Percentiles rank a stretch among this genome's conserved stretches.
Conservation (phyloP, 2,113 vertebrate genomes). For the Gymnobelideus leadbeateri region DNA sequence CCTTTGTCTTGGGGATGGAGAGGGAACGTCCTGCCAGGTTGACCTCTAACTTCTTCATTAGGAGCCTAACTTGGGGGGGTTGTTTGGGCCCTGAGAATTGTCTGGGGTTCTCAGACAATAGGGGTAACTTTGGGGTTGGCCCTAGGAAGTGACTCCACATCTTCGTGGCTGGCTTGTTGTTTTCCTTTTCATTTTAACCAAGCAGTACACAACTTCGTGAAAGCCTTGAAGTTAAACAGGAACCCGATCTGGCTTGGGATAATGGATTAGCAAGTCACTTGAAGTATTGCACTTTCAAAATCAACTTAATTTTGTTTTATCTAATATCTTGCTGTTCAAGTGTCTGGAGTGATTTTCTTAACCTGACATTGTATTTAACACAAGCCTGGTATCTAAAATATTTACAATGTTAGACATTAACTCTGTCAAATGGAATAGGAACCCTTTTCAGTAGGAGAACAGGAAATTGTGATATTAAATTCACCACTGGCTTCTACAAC, state of each 20-base stretch:
- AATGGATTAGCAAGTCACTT: constrained; percentile 73
- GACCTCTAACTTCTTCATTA: constrained; percentile 71
- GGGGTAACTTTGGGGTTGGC: constrained; percentile 47
- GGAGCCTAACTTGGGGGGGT: constrained; percentile 69
- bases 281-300: constrained; percentile 75
- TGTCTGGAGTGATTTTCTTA: constrained; percentile 68
- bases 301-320: constrained; percentile 79
- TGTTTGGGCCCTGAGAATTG: constrained; percentile 39
- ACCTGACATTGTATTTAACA: constrained; percentile 68
- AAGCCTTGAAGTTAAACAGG: constrained; percentile 73
- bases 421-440: constrained; percentile 58
- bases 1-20: constrained; percentile 67
- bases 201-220: constrained; percentile 69
- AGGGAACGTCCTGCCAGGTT: constrained; percentile 64
- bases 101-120: constrained; percentile 69
- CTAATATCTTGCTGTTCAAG: constrained; percentile 72
- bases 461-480: constrained; percentile 69
- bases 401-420: constrained; percentile 64
- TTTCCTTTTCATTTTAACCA: constrained; percentile 55
- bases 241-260: constrained; percentile 51
- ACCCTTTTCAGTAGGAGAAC: constrained; percentile 73
- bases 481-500: constrained; percentile 60
- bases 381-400: constrained; percentile 62
- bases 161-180: constrained; percentile 41
- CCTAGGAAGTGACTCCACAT: constrained; percentile 38